Conservation (phyloP, 2,797 vertebrate genomes). For the Sebastes taczanowskii region DNA sequence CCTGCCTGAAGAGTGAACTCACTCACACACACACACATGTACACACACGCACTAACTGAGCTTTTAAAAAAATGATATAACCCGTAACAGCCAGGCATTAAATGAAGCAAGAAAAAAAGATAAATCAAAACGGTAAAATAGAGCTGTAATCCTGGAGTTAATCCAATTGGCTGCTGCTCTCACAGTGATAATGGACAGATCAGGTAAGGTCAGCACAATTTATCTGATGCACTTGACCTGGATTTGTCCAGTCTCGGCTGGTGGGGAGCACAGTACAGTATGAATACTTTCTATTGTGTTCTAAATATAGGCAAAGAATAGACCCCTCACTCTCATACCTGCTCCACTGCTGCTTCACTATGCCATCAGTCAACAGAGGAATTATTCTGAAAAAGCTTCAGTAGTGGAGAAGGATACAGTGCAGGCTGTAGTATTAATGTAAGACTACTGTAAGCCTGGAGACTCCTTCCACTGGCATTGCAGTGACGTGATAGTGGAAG, state of each 20-base stretch:
- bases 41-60: constrained; percentile 8
- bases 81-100: constrained; percentile 1
- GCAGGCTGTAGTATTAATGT: not conserved
- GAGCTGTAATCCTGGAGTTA: constrained; percentile 1
- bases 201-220: constrained; percentile 23
- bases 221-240: constrained; percentile 31
- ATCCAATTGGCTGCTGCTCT: constrained; percentile 15
- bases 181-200: constrained; percentile 8
- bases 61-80: constrained; percentile 41
- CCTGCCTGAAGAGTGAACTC: constrained; percentile 59
- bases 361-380: constrained; percentile 6
- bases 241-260: constrained; percentile 7
- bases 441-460: not conserved
- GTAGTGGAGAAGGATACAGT: not conserved
- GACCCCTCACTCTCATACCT: not conserved
- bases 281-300: constrained; percentile 21
- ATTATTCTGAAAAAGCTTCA: not conserved
- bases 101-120: not conserved
- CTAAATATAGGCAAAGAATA: constrained; percentile 29
- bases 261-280: constrained; percentile 8
- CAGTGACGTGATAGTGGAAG: not conserved
- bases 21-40: constrained; percentile 2
- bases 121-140: constrained; percentile 5
- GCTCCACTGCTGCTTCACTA: constrained; percentile 2
- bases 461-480: not conserved